Base-by-base conservation (phyloP, 2,888 invertebrate genomes). In the Hybos culiciformis region DNA sequence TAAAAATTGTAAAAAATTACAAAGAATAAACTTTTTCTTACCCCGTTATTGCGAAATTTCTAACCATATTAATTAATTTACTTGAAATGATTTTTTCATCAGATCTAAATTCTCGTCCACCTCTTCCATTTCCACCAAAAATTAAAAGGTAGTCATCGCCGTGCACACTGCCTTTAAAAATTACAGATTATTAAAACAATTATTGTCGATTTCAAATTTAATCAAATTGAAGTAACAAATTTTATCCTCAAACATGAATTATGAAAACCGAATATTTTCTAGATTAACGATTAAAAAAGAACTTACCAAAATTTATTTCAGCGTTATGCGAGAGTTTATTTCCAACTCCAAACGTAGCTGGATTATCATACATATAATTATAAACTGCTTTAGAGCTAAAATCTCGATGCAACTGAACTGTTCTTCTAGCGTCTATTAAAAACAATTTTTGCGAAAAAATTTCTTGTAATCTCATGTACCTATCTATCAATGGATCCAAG, bases 371-470 rank as follows among this genome's bases (percentile, higher is more conserved):
- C 21, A 71, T 67, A 56, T 79, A 79, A 51, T 74, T 66, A 62
- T 73, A 76, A 6, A 75, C 72, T 0, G 78, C 74, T n/a, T n/a
- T n/a, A n/a, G n/a, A n/a, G 47, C 73, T 72, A 15, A 68, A 7
- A 29, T 61, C 56, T 0, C 77, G 72, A 55, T 79, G 78, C 37
- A 75, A 51, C 52, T 70, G 70, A 0, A 74, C 74, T 34, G 74
- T 64, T 47, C 70, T 71, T 38, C 75, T 74, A 2, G 74, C 71
- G 38, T 73, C 75, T 1, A 59, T 67, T 1, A 67, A 57, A 57
- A 80, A 80, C 2, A 76, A 61, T 36, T 80, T 67, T 57, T 81
- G 79, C 2, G 77, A 66, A 1, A 78, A 59, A 50, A 78, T 70
- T 72, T 75, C 11, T 6, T 26, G 19, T 6, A 42, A 20, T 12